Evolutionary conservation across 2,113 vertebrate species (phyloP).

Genomic region (Hippolais icterina): DNA sequence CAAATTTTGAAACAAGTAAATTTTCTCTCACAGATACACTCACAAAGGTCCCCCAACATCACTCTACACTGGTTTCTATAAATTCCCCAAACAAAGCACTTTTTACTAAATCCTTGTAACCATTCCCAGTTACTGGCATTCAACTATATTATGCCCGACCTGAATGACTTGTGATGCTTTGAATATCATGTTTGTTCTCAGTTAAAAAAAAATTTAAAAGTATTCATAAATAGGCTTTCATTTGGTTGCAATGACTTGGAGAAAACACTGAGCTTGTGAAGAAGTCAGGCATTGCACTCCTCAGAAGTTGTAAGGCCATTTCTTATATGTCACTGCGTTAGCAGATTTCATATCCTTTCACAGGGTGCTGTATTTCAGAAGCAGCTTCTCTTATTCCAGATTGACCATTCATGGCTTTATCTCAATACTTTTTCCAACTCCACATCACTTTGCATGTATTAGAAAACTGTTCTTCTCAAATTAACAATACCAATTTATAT

Average conservation of each 20-base stretch:
- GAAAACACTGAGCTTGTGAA: background rate
- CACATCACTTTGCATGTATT: background rate
- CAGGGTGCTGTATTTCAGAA: background rate
- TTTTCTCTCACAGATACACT: background rate
- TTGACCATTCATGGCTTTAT: background rate
- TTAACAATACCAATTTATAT: background rate
- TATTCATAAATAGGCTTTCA: background rate
- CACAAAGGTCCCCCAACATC: background rate
- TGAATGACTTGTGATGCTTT: background rate
- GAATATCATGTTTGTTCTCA: background rate
- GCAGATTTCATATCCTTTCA: background rate
- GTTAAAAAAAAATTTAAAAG: background rate
- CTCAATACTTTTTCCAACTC: background rate
- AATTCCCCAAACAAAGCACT: background rate
- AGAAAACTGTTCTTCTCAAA: background rate
- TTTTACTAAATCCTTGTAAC: background rate
- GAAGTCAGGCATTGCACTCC: background rate
- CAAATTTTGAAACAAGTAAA: background rate
- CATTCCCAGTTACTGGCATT: background rate
- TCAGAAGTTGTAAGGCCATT: background rate
- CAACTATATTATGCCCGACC: background rate
- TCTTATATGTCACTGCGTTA: background rate
- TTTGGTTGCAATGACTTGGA: background rate
- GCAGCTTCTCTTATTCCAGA: slow-evolving; percentile 11
- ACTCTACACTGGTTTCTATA: background rate